A percentile compares a stretch with the other conserved stretches of the same genome.
phyloP scores from a whole-genome alignment of 2,888 invertebrate genomes.

The Heliothis peltigera region DNA sequence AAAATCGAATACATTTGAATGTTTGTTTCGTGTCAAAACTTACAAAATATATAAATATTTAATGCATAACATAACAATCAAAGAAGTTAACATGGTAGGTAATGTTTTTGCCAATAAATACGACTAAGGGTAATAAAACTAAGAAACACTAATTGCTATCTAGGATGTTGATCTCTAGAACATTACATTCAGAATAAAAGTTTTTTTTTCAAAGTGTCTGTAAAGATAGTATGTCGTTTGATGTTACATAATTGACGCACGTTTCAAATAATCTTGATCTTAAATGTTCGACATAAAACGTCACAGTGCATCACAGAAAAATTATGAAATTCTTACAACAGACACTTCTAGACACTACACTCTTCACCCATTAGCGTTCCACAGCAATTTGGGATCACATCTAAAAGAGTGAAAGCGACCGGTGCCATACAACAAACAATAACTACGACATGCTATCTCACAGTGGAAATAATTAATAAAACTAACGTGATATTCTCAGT shows the following conservation, averaged over 20 bases:
- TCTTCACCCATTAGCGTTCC: conserved; percentile 46
- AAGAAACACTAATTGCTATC: conserved; percentile 70
- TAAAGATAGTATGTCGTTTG: conserved; percentile 57
- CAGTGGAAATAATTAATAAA: conserved; percentile 88
- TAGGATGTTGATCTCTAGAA: conserved; percentile 75
- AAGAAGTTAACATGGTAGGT: conserved; percentile 63
- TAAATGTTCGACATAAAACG: conserved; percentile 5
- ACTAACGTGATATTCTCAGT: conserved; percentile 98
- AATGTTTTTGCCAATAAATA: conserved; percentile 89
- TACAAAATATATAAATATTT: conserved; percentile 63
- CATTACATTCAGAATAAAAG: conserved; percentile 49
- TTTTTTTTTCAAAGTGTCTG: conserved; percentile 23
- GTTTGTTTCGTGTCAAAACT: conserved; percentile 62
- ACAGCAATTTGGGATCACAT: conserved; percentile 38
- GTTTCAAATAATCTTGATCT: neutral
- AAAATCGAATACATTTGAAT: conserved; percentile 65
- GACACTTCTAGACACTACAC: conserved; percentile 38
- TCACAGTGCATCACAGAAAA: conserved; percentile 26
- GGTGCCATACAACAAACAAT: conserved; percentile 42
- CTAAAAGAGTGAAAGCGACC: conserved; percentile 46
- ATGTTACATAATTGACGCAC: neutral
- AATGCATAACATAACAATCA: conserved; percentile 65
- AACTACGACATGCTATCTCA: conserved; percentile 64
- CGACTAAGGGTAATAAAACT: conserved; percentile 55
- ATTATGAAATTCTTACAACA: conserved; percentile 10